Conservation (phyloP, 23 tunicate genomes). For the Ciona savignyi region DNA sequence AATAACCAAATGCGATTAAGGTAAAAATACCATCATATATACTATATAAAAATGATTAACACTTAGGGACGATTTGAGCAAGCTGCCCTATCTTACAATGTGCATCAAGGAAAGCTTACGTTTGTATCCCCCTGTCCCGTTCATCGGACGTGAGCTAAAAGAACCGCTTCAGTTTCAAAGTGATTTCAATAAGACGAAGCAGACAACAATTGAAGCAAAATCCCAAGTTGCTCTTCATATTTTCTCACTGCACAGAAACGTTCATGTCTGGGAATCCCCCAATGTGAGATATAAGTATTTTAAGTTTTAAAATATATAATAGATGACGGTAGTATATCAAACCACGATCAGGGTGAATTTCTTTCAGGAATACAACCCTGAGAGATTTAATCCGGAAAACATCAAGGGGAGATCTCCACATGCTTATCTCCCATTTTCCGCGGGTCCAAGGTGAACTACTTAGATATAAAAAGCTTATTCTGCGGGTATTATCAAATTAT, state of each 20-base stretch:
- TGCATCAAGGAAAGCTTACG: slow-evolving; percentile 8
- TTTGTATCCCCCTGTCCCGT: background rate
- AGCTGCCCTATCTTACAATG: slow-evolving; percentile 3
- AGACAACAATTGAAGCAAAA: slow-evolving; percentile 3
- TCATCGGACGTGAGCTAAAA: background rate
- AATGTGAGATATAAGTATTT: too few relatives aligned
- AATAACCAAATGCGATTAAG: too few relatives aligned
- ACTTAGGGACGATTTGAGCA: slow-evolving; percentile 11
- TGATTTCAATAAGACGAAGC: too few relatives aligned
- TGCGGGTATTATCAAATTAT: too few relatives aligned
- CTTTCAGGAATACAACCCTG: slow-evolving; percentile 59
- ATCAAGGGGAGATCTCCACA: slow-evolving; percentile 34
- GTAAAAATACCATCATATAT: too few relatives aligned
- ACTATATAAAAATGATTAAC: too few relatives aligned
- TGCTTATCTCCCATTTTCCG: slow-evolving; percentile 64
- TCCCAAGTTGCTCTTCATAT: slow-evolving; percentile 9
- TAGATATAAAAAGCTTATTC: too few relatives aligned
- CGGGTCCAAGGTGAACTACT: slow-evolving; percentile 59
- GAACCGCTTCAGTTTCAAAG: too few relatives aligned
- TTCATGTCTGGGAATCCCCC: slow-evolving; percentile 42
- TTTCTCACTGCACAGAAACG: slow-evolving; percentile 23
- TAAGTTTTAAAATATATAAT: too few relatives aligned
- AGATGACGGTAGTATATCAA: too few relatives aligned
- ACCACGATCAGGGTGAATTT: too few relatives aligned
- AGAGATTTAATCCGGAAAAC: slow-evolving; percentile 53